Conservation (phyloP, 2,113 vertebrate genomes). For the Bufo gargarizans region DNA sequence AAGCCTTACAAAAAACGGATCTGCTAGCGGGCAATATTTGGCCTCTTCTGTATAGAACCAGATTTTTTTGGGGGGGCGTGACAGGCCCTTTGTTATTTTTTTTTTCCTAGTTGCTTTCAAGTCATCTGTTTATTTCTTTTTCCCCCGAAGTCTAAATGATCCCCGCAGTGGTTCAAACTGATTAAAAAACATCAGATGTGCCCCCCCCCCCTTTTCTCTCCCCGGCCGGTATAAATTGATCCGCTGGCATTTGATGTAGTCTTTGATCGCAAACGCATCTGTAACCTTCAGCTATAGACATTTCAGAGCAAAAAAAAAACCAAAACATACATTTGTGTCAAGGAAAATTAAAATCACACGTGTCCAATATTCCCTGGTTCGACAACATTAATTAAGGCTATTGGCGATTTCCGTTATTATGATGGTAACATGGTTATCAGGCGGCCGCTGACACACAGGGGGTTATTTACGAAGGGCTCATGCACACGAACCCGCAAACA, state of each 20-base stretch:
- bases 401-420: too few relatives aligned
- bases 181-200: not conserved
- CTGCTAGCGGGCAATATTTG: not conserved
- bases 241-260: constrained; percentile 8
- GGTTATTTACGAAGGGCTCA: too few relatives aligned
- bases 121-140: not conserved
- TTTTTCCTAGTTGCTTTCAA: not conserved
- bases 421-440: too few relatives aligned
- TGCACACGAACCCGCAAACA: too few relatives aligned
- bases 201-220: not conserved
- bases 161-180: not conserved
- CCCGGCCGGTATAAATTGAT: not conserved
- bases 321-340: not conserved
- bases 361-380: not conserved
- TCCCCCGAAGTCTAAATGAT: not conserved
- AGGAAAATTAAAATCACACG: not conserved
- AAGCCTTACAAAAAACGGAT: not conserved
- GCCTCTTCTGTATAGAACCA: not conserved
- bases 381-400: too few relatives aligned
- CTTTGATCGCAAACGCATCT: not conserved
- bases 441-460: too few relatives aligned
- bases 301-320: not conserved
- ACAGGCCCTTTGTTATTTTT: not conserved
- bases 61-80: not conserved
- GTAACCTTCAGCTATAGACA: not conserved